Evolutionary conservation across 2,888 invertebrate genomes (phyloP).

Genomic region (Pteria penguin): DNA sequence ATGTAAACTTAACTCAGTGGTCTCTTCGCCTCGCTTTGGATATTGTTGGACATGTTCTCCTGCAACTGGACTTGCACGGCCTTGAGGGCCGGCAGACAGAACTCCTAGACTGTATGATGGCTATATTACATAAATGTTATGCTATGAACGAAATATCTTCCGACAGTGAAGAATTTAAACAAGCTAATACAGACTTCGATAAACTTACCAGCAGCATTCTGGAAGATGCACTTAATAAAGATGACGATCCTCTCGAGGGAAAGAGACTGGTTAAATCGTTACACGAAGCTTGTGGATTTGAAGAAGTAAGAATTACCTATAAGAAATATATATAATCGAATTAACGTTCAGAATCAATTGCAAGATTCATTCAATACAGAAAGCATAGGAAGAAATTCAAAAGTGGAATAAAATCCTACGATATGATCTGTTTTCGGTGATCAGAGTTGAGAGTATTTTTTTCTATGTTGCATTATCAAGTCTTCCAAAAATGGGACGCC

Average conservation of each 20-base stretch:
- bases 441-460: too few relatives aligned
- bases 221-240: constrained; percentile 50
- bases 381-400: too few relatives aligned
- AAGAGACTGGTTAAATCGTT: constrained; percentile 56
- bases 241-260: constrained; percentile 45
- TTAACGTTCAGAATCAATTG: too few relatives aligned
- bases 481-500: too few relatives aligned
- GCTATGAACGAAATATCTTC: constrained; percentile 53
- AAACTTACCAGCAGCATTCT: constrained; percentile 50
- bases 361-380: too few relatives aligned
- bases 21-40: constrained; percentile 57
- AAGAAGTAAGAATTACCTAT: constrained; percentile 47
- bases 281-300: constrained; percentile 61
- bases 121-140: constrained; percentile 62
- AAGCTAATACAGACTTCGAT: constrained; percentile 51
- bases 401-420: constrained; percentile 1
- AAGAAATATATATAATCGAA: too few relatives aligned
- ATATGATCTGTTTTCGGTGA: not conserved
- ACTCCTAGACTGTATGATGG: constrained; percentile 55
- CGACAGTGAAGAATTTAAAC: constrained; percentile 52
- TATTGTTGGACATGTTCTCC: constrained; percentile 62
- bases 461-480: too few relatives aligned
- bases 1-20: constrained; percentile 59
- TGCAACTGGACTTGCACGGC: constrained; percentile 59
- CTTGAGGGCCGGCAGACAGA: constrained; percentile 55